A percentile compares a stretch with the other conserved stretches of the same genome.
These are phyloP conservation scores for Neoarius graeffei DNA, from an alignment of 2,113 vertebrate genomes.

Conservation along the genomic window DNA sequence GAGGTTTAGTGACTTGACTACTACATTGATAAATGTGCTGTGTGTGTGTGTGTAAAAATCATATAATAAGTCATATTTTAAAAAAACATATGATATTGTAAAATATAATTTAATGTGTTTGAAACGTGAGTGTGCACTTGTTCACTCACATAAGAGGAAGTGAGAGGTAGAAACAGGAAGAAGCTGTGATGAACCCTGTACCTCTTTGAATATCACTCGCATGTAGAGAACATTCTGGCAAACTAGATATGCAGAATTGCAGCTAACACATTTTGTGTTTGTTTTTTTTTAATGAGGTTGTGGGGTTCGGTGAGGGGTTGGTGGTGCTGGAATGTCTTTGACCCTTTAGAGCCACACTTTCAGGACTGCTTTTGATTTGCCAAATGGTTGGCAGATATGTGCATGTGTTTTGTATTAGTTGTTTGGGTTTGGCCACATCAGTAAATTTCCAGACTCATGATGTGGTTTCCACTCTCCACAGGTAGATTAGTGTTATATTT, in stretches of 20 bases:
- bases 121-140: neutral
- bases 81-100: neutral
- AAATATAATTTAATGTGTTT: neutral
- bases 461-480: neutral
- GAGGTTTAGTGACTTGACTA: no score
- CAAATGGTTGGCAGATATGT: slow-evolving; percentile 35
- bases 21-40: no score
- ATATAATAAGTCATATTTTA: no score
- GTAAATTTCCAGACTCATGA: neutral
- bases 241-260: neutral
- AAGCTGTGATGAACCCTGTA: slow-evolving; percentile 31
- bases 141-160: slow-evolving; percentile 16
- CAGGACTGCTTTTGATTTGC: neutral
- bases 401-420: neutral
- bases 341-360: neutral
- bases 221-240: neutral
- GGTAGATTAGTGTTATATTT: slow-evolving; percentile 2
- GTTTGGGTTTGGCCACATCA: neutral
- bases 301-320: neutral
- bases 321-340: neutral
- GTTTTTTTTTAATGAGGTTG: no score
- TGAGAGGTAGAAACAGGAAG: slow-evolving; percentile 48
- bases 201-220: slow-evolving; percentile 20
- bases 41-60: no score
- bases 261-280: neutral